phyloP scores from a whole-genome alignment of 2,113 vertebrate species.

The Cromileptes altivelis region DNA sequence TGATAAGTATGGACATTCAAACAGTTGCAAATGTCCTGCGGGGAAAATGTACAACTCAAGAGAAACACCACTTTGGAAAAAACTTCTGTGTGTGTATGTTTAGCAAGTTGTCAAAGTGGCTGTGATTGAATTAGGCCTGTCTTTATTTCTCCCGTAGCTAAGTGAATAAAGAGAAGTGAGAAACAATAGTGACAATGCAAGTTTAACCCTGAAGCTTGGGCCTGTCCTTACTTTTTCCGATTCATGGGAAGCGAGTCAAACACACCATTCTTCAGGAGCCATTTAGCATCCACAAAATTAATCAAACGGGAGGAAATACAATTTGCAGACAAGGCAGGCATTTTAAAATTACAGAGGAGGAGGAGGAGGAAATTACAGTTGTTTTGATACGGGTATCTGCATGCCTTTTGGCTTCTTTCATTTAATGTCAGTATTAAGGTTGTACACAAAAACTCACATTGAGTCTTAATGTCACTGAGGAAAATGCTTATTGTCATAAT shows the following conservation, averaged over 20 bases:
- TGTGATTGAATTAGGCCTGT: background rate
- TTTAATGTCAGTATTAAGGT: constrained; percentile 25
- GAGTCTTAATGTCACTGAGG: background rate
- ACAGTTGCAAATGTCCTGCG: constrained; percentile 21
- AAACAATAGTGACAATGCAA: constrained; percentile 19
- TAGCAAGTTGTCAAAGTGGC: constrained; percentile 21
- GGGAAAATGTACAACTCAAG: constrained; percentile 6
- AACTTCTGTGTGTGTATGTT: constrained; percentile 5
- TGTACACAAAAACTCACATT: background rate
- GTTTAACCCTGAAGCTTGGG: constrained; percentile 15
- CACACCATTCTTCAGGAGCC: constrained; percentile 45
- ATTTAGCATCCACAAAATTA: constrained; percentile 54
- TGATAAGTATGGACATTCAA: constrained; percentile 37
- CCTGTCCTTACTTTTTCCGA: constrained; percentile 17
- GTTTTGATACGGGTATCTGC: constrained; percentile 47
- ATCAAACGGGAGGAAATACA: constrained; percentile 52
- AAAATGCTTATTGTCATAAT: background rate
- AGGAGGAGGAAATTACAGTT: constrained; percentile 60
- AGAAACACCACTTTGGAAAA: constrained; percentile 13
- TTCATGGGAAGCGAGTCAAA: constrained; percentile 50
- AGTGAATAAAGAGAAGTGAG: constrained; percentile 13
- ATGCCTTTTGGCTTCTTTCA: constrained; percentile 9
- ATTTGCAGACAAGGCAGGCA: constrained; percentile 44
- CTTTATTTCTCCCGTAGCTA: background rate
- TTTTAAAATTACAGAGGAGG: constrained; percentile 57